Conservation (phyloP, 2,113 vertebrate genomes). For the Anser cygnoides region DNA sequence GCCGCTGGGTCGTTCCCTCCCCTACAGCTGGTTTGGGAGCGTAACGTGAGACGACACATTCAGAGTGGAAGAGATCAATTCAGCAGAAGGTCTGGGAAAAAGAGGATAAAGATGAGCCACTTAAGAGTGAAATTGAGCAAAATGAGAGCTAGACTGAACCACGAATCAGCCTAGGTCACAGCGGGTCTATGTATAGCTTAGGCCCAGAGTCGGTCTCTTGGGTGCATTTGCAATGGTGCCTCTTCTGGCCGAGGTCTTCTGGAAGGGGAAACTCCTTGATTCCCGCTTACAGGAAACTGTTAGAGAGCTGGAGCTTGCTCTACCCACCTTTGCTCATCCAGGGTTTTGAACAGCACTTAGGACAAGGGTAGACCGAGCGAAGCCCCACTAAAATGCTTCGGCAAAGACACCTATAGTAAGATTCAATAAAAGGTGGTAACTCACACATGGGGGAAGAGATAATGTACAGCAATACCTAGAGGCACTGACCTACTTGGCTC, state of each 20-base stretch:
- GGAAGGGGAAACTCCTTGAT: background rate
- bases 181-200: background rate
- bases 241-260: background rate
- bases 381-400: background rate
- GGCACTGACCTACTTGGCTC: background rate
- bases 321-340: background rate
- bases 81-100: background rate
- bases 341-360: background rate
- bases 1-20: background rate
- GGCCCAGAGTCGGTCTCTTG: background rate
- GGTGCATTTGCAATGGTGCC: background rate
- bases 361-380: background rate
- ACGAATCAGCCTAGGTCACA: background rate
- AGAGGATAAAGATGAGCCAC: background rate
- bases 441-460: background rate
- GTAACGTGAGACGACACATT: accelerated
- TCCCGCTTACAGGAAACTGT: accelerated
- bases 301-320: background rate
- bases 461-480: background rate
- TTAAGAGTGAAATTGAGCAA: background rate
- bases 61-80: background rate
- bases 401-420: background rate
- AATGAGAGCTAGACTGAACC: background rate
- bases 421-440: background rate
- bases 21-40: background rate